These are phyloP conservation scores for Scaptomyza parva DNA, from an alignment of 2,888 invertebrate genomes.

Conservation along the genomic window DNA sequence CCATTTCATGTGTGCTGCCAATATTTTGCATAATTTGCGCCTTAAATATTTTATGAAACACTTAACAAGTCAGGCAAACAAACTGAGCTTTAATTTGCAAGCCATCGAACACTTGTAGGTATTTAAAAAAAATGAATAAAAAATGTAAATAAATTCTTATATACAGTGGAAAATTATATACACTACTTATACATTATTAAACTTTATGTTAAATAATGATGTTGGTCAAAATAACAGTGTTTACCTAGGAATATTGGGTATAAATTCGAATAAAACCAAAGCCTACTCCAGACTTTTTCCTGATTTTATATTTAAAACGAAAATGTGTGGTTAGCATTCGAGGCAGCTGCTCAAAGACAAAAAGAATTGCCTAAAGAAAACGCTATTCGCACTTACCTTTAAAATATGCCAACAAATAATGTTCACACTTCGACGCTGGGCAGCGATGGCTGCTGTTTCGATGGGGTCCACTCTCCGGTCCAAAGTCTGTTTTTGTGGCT, in stretches of 20 bases:
- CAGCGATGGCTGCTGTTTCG: conserved; percentile 31
- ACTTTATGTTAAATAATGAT: background rate
- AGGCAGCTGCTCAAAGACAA: conserved; percentile 45
- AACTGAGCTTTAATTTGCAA: background rate
- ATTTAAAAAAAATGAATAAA: background rate
- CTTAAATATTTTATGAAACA: conserved; percentile 10
- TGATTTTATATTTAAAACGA: background rate
- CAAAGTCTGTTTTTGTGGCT: conserved; percentile 36
- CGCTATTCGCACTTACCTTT: conserved; percentile 41
- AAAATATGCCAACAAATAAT: conserved; percentile 68
- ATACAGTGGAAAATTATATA: too few species aligned
- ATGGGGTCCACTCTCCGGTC: conserved; percentile 30
- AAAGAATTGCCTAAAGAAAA: conserved; percentile 19
- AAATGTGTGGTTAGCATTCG: conserved; percentile 2
- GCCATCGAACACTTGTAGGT: background rate
- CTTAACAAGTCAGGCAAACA: background rate
- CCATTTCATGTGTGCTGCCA: conserved; percentile 11
- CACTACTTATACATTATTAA: background rate
- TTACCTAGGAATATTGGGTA: background rate
- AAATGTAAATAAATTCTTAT: background rate
- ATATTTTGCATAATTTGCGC: background rate
- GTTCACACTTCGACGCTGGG: conserved; percentile 68
- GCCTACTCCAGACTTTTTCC: background rate
- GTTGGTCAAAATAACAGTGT: conserved; percentile 1
- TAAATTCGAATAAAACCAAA: conserved; percentile 9